Conservation (phyloP, 1,140 invertebrate species). For the Drosophila oshimai region DNA sequence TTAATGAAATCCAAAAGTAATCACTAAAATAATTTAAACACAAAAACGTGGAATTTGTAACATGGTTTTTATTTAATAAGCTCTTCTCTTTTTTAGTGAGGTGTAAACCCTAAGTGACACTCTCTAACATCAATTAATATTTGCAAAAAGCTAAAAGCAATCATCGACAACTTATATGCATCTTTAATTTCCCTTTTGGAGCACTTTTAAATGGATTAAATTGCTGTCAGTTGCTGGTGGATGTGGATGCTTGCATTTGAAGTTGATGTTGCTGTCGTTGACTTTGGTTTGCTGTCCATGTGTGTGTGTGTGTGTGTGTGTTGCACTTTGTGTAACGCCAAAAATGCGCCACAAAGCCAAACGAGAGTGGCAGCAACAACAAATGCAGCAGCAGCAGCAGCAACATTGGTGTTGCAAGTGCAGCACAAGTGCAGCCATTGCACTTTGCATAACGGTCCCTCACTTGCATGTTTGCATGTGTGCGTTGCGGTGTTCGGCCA, state of each 20-base stretch:
- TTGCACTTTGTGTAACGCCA: constrained; percentile 76
- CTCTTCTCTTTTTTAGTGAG: too few relatives aligned
- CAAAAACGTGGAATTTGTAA: too few relatives aligned
- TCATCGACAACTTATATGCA: neutral
- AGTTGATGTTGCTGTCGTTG: constrained; percentile 29
- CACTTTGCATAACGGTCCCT: constrained; percentile 72
- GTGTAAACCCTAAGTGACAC: too few relatives aligned
- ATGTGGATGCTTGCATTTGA: neutral
- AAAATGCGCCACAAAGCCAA: constrained; percentile 79
- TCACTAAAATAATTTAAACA: too few relatives aligned
- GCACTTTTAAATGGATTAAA: constrained; percentile 22
- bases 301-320: constrained; percentile 33
- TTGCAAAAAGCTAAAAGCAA: neutral
- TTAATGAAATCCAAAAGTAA: too few relatives aligned
- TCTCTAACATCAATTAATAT: neutral
- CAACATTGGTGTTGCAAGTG: constrained; percentile 18
- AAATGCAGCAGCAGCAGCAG: constrained; percentile 29
- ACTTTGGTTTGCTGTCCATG: constrained; percentile 54
- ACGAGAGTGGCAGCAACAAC: constrained; percentile 54
- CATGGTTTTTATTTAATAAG: too few relatives aligned
- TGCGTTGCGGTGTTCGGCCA: constrained; percentile 66
- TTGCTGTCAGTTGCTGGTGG: constrained; percentile 1
- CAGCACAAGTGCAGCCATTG: constrained; percentile 67
- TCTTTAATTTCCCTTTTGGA: neutral
- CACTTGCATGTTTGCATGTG: constrained; percentile 46